A percentile compares a stretch with the other conserved stretches of the same genome.
phyloP scores from a whole-genome alignment of 2,113 vertebrate species.

The Helogale parvula region DNA sequence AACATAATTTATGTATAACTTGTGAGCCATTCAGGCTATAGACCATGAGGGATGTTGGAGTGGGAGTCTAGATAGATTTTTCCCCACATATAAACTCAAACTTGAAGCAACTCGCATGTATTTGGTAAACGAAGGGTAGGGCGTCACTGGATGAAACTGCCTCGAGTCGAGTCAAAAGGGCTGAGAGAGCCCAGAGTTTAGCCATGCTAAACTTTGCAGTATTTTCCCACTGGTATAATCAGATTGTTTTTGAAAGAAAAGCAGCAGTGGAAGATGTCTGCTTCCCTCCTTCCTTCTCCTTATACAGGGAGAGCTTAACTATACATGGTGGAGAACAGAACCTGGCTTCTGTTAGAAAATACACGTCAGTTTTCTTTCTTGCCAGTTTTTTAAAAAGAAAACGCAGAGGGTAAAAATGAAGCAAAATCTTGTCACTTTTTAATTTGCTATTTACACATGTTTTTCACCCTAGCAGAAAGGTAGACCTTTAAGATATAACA shows the following conservation, averaged over 20 bases:
- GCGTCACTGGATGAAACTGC: neutral
- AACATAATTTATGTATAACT: neutral
- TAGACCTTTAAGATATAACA: neutral
- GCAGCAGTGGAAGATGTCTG: neutral
- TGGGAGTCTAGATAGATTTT: neutral
- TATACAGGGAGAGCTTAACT: neutral
- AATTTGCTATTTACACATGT: neutral
- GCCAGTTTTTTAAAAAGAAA: neutral
- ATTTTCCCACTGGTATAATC: neutral
- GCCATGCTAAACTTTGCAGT: neutral
- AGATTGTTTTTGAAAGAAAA: neutral
- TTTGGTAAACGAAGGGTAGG: neutral
- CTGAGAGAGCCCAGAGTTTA: neutral
- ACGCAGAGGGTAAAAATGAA: neutral
- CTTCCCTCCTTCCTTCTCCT: neutral
- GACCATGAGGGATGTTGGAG: neutral
- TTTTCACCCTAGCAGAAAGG: neutral
- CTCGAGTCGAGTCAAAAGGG: neutral
- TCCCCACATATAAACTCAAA: neutral
- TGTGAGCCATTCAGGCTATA: neutral
- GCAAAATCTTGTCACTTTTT: neutral
- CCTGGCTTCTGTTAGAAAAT: neutral
- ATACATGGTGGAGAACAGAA: neutral
- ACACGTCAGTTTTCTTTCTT: neutral
- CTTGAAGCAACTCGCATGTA: neutral